Conservation (phyloP, 1,140 invertebrate genomes). For the Temnothorax nylanderi region DNA sequence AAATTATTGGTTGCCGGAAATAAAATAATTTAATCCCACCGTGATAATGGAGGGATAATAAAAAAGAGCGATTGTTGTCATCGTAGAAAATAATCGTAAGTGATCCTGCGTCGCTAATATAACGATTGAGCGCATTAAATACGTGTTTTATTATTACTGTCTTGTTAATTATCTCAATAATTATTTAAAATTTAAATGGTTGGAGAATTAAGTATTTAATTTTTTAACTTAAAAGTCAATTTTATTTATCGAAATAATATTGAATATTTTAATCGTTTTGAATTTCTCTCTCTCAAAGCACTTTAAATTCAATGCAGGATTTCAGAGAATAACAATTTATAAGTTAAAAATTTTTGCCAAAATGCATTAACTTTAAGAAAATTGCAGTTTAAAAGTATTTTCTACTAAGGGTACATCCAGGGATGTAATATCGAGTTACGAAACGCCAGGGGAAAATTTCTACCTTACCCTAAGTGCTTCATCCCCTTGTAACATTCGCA, state of each 20-base stretch:
- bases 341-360: background rate
- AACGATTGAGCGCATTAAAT: background rate
- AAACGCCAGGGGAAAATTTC: background rate
- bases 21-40: background rate
- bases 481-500: background rate
- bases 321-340: background rate
- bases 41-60: background rate
- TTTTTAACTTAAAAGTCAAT: background rate
- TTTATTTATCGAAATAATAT: background rate
- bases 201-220: background rate
- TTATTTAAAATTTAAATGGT: background rate
- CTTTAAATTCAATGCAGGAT: background rate
- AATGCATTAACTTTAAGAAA: background rate
- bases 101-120: constrained; percentile 14
- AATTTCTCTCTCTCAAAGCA: background rate
- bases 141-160: background rate
- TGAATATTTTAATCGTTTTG: background rate
- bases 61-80: background rate
- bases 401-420: background rate
- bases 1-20: background rate
- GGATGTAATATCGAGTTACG: background rate
- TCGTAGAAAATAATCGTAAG: background rate
- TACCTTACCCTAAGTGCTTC: background rate
- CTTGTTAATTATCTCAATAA: background rate
- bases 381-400: background rate